Base-by-base conservation (phyloP, 2,888 invertebrate genomes). In the Coremacera marginata region DNA sequence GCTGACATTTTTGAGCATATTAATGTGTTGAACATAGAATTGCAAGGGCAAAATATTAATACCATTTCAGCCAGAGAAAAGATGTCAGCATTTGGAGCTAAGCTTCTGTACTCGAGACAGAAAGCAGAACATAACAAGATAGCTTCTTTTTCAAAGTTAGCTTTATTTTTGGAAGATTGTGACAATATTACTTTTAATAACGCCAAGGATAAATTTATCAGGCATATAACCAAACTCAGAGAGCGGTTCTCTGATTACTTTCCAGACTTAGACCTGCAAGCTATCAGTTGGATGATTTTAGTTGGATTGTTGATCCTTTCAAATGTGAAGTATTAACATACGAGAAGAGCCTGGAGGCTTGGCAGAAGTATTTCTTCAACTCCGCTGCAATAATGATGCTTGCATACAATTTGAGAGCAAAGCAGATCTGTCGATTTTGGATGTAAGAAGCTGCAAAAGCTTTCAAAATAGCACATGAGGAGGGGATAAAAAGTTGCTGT, bases 391-490 rank as follows among this genome's bases (percentile, higher is more conserved):
- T 71, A 71, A n/a, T 71, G 55, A 57, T 19, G 57, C 5, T 19
- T 19, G 57, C 22, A 57, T 57, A 19, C 57, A 57, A 57, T 57
- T 57, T 57, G 19, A 57, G 57, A 57, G 57, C 22, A 57, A 57
- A 57, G 19, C 57, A 57, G 52, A 71, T 71, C 71, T 51, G 55
- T 55, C 71, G 27, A 80, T 31, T 81, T 81, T 81, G 81, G 81
- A 79, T 81, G 78, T 80, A 78, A 82, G 80, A 81, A 81, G 81
- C 77, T 82, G 81, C 81, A 81, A 82, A 81, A 77, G 82, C 80
- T 82, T 81, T 80, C 79, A 81, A 82, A 82, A 82, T 80, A 81
- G 81, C 82, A 81, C 81, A 81, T 78, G 78, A 80, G 67, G 79
- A 79, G 76, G 77, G 60, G 74, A 68, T 78, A 78, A 78, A 77